Percentiles rank a stretch among this genome's conserved stretches.
These are phyloP conservation scores for Neofelis nebulosa DNA, from an alignment of 2,113 vertebrate species.

Conservation along the genomic window DNA sequence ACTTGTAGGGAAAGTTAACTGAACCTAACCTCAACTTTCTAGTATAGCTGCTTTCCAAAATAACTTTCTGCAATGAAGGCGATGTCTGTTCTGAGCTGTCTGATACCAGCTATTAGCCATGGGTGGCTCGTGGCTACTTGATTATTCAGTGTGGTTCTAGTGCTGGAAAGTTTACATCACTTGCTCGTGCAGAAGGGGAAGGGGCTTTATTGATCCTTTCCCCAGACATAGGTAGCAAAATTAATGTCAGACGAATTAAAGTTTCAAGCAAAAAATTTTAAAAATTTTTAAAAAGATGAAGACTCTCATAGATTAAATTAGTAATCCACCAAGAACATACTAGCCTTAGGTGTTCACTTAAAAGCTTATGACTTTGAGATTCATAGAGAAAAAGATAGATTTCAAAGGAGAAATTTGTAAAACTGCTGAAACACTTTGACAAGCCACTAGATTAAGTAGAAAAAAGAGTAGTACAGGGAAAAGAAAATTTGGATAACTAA, in stretches of 20 bases:
- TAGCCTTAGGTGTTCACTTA: background rate
- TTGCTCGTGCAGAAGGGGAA: background rate
- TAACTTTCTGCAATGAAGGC: background rate
- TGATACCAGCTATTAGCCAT: background rate
- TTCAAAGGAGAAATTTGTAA: background rate
- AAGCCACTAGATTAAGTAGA: background rate
- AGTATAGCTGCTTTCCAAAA: background rate
- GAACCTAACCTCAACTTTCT: background rate
- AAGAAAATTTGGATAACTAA: constrained; percentile 1
- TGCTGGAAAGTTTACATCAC: background rate
- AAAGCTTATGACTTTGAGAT: background rate
- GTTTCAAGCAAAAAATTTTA: background rate
- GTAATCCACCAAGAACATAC: background rate
- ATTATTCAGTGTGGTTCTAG: background rate
- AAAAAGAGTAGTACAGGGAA: background rate
- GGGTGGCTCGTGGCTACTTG: background rate
- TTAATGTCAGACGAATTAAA: background rate
- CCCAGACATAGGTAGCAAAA: background rate
- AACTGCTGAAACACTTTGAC: background rate
- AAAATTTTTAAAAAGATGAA: background rate
- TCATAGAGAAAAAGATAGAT: background rate
- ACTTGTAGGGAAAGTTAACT: background rate
- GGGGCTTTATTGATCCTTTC: background rate
- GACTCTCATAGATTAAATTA: background rate
- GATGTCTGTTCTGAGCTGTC: background rate